Base-by-base conservation (phyloP, 2,113 vertebrate species). In the Scopus umbretta region DNA sequence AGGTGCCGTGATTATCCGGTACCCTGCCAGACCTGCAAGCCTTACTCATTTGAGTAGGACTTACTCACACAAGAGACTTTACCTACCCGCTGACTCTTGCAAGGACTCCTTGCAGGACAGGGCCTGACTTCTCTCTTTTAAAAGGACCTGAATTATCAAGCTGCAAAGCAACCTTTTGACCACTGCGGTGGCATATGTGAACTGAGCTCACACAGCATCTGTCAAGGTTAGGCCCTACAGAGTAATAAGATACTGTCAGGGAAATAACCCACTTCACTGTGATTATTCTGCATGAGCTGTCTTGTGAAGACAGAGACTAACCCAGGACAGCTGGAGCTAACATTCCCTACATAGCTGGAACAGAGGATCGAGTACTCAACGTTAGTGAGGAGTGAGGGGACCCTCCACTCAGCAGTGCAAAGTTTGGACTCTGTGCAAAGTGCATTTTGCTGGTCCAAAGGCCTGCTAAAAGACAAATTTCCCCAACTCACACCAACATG, bases 381-480 rank as follows among this genome's bases (percentile, higher is more conserved):
- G 0, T 22, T 18, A 47, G 36, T 0, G 1, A 55, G 74, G n/a
- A 52, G 34, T 8, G 20, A 79, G 52, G 34, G 36, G 10, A 36
- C 49, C 4, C 18, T 65, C 14, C 23, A 4, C 13, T 21, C 26
- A 27, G 67, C 67, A 71, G 26, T 16, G 58, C n/a, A 45, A 58
- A 32, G 19, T 13, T 43, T 68, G 17, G 26, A n/a, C 42, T 43
- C 19, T 29, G 6, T 49, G 53, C 58, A 34, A 58, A 45, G 12
- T 32, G 13, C 5, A 13, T 17, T 38, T 34, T 86, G 2, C 11
- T 53, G 36, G 23, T 43, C 22, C 27, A 45, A 79, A 71, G n/a
- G 29, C 38, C 62, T 55, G 43, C 53, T 53, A 32, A 70, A 78
- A 50, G 15, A 45, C 11, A 86, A 9, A 12, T 83, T 50, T 72